Conservation (phyloP, 2,797 vertebrate genomes). For the Alfaro cultratus region DNA sequence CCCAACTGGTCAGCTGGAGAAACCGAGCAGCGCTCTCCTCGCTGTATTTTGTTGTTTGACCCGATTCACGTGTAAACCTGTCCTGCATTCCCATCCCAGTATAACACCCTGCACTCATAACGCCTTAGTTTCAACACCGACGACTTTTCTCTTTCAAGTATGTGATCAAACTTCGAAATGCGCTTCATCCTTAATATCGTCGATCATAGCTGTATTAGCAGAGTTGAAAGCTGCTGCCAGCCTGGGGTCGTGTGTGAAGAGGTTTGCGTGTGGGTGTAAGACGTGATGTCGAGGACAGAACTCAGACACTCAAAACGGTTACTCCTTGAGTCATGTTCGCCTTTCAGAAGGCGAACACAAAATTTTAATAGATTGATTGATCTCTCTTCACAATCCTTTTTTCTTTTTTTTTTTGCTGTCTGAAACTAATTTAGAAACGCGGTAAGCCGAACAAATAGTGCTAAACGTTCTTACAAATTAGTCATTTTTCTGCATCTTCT, state of each 20-base stretch:
- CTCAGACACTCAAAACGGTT: conserved; percentile 8
- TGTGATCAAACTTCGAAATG: conserved; percentile 13
- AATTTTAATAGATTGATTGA: background rate
- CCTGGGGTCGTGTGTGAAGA: conserved; percentile 40
- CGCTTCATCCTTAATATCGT: conserved; percentile 11
- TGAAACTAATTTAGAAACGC: conserved; percentile 21
- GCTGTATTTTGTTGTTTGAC: background rate
- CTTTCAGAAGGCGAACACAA: background rate
- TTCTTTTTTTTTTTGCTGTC: background rate
- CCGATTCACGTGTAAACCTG: background rate
- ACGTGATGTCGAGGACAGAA: conserved; percentile 21
- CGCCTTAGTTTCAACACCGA: conserved; percentile 21
- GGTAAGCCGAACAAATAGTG: background rate
- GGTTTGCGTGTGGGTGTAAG: conserved; percentile 22
- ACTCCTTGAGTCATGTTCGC: background rate
- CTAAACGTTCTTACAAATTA: conserved; percentile 1
- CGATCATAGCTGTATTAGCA: background rate
- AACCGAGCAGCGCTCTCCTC: background rate
- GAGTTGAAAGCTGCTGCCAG: conserved; percentile 51
- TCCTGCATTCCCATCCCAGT: background rate
- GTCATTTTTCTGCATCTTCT: conserved; percentile 5
- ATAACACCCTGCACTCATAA: background rate
- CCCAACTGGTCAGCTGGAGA: background rate
- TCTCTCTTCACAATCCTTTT: background rate
- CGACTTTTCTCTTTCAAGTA: conserved; percentile 9